phyloP scores from a whole-genome alignment of 2,113 vertebrate species.

The Lepus americanus region DNA sequence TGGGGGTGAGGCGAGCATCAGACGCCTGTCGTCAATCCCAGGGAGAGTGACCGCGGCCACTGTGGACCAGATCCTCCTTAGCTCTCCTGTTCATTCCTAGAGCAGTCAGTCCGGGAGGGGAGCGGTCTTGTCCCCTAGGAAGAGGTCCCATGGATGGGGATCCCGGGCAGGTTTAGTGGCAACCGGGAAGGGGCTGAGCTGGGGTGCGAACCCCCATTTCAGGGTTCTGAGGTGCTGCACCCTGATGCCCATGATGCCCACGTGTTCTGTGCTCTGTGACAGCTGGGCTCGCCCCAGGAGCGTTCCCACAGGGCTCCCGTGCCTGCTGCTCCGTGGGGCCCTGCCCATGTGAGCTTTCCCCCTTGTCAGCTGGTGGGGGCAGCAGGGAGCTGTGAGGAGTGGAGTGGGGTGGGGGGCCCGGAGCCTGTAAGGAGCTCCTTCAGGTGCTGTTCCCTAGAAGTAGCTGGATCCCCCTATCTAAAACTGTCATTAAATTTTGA shows the following conservation, averaged over 20 bases:
- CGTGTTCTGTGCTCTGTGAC: not conserved
- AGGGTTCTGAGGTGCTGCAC: too few species aligned
- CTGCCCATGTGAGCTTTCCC: rapidly evolving
- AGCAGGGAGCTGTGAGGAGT: not conserved
- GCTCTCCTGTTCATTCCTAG: not conserved
- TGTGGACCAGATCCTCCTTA: too few species aligned
- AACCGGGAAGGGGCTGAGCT: not conserved
- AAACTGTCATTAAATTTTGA: not conserved
- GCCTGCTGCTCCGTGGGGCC: not conserved
- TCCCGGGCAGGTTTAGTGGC: too few species aligned
- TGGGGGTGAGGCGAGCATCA: not conserved
- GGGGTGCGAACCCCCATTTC: not conserved
- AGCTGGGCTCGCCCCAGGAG: not conserved
- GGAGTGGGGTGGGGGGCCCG: not conserved
- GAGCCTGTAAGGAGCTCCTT: not conserved
- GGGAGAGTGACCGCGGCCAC: not conserved
- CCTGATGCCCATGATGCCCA: not conserved
- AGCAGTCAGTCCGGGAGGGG: not conserved
- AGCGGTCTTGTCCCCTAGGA: not conserved
- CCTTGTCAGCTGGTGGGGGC: not conserved
- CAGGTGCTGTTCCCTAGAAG: not conserved
- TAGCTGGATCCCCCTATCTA: not conserved
- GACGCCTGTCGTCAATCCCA: not conserved
- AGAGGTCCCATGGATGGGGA: not conserved
- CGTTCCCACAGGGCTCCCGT: too few species aligned